phyloP scores from a whole-genome alignment of 2,113 vertebrate genomes.

The Neoarius graeffei region DNA sequence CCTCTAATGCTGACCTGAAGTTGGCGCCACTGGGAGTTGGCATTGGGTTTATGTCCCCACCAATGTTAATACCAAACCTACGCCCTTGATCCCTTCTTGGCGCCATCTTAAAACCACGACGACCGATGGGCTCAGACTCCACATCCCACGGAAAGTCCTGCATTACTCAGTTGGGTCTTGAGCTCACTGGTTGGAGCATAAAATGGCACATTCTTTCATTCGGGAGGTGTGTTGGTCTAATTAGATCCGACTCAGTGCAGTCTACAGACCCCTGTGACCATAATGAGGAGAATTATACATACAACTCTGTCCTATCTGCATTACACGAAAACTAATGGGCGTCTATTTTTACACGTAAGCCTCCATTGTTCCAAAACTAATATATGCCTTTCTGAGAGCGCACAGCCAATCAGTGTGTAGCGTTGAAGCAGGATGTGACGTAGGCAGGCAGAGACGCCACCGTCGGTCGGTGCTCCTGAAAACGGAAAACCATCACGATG shows the following conservation, averaged over 20 bases:
- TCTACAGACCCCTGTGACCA: neutral
- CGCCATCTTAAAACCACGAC: neutral
- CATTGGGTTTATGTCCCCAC: too few relatives aligned
- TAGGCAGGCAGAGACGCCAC: constrained; percentile 32
- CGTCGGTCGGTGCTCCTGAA: constrained; percentile 32
- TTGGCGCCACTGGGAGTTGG: too few relatives aligned
- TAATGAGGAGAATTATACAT: neutral
- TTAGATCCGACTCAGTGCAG: neutral
- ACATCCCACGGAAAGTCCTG: neutral
- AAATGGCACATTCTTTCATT: neutral
- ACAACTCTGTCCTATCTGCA: neutral
- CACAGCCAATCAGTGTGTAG: constrained; percentile 50
- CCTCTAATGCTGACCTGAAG: too few relatives aligned
- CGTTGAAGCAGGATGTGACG: constrained; percentile 53
- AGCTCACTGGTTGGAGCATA: neutral
- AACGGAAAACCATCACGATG: constrained; percentile 40
- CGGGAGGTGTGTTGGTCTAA: neutral
- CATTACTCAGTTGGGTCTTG: neutral
- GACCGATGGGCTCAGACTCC: too few relatives aligned
- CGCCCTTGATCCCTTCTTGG: too few relatives aligned
- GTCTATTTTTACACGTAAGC: too few relatives aligned
- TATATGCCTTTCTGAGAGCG: constrained; percentile 19
- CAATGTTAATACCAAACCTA: too few relatives aligned
- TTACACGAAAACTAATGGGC: neutral
- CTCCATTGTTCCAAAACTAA: constrained; percentile 41